phyloP scores from a whole-genome alignment of 2,888 invertebrate species.

The Eupithecia exiguata region DNA sequence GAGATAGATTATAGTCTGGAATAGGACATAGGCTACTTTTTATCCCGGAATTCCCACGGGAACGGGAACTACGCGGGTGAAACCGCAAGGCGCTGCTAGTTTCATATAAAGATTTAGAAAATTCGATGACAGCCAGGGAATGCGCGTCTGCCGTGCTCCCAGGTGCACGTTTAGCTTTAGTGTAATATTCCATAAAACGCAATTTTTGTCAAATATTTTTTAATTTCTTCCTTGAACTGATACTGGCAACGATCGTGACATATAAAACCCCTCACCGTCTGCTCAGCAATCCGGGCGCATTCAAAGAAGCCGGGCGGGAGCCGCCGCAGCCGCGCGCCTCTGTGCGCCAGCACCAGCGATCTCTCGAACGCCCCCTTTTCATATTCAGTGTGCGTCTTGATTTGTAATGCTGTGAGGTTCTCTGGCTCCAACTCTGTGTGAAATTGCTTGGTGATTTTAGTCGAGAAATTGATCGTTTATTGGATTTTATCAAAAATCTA shows the following conservation, averaged over 20 bases:
- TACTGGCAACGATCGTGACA: not conserved
- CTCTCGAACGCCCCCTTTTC: slow-evolving; percentile 75
- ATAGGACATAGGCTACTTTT: no score
- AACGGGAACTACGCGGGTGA: no score
- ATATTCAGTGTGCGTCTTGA: slow-evolving; percentile 73
- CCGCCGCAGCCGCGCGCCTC: slow-evolving; percentile 61
- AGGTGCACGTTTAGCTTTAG: no score
- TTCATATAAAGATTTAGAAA: no score
- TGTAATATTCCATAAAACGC: no score
- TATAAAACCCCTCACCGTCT: slow-evolving; percentile 60
- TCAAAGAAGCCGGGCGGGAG: slow-evolving; percentile 72
- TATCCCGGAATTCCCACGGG: no score
- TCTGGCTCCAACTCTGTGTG: slow-evolving; percentile 69
- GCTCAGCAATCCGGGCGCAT: slow-evolving; percentile 71
- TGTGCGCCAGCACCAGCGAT: slow-evolving; percentile 66
- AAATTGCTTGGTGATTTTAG: slow-evolving; percentile 19
- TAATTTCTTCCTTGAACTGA: no score
- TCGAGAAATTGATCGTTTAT: not conserved
- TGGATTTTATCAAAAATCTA: not conserved
- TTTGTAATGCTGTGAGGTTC: slow-evolving; percentile 71
- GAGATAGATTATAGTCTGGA: no score
- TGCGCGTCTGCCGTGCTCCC: no score
- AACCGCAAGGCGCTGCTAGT: no score
- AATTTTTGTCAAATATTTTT: no score
- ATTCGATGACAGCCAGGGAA: no score